Evolutionary conservation across 2,888 invertebrate genomes (phyloP).

Genomic region (Andrena fulva): DNA sequence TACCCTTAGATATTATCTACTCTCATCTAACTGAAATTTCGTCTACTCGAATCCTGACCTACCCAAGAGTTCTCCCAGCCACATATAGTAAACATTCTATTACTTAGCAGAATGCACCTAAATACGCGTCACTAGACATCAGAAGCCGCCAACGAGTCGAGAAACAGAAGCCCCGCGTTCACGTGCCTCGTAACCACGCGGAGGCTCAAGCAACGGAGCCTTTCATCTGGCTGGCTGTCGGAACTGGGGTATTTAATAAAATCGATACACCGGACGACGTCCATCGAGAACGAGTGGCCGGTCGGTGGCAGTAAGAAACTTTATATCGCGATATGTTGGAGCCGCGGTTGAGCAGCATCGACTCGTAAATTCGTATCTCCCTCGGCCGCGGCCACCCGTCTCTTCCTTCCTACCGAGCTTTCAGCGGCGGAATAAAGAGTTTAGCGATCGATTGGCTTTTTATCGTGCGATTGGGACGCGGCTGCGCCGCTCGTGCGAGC

Average conservation of each 20-base stretch:
- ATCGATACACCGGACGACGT: constrained; percentile 21
- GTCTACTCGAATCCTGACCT: no score
- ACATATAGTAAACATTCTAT: no score
- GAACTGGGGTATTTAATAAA: constrained; percentile 17
- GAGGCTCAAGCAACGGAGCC: not conserved
- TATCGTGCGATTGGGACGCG: constrained; percentile 59
- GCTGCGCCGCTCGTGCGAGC: constrained; percentile 25
- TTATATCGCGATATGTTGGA: constrained; percentile 43
- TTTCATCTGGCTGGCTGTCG: constrained; percentile 6
- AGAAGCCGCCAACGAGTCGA: not conserved
- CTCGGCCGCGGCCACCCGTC: constrained; percentile 8
- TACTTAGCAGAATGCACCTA: no score
- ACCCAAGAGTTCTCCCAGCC: no score
- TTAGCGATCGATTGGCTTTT: constrained; percentile 71
- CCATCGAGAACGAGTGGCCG: constrained; percentile 18
- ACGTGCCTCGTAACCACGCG: not conserved
- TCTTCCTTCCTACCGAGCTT: constrained; percentile 7
- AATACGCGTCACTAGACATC: no score
- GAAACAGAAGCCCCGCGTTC: not conserved
- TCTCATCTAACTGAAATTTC: no score
- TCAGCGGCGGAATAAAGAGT: constrained; percentile 68
- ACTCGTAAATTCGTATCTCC: constrained; percentile 59
- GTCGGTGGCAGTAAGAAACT: constrained; percentile 36
- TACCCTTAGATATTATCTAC: no score
- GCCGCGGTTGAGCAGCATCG: constrained; percentile 6